Evolutionary conservation across 2,797 vertebrate genomes (phyloP).

Genomic region (Meda fulgida): DNA sequence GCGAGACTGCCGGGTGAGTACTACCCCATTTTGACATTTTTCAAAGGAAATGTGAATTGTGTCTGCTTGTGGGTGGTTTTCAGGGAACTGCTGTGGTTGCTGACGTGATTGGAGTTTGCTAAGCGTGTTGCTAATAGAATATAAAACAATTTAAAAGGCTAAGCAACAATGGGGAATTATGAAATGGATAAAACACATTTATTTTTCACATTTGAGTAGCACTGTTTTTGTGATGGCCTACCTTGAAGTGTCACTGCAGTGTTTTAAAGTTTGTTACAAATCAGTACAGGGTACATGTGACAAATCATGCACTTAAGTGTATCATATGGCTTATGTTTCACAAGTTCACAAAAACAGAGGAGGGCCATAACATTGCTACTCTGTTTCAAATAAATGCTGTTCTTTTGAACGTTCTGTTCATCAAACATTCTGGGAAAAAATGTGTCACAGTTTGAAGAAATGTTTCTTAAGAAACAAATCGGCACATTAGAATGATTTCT

Average conservation of each 20-base stretch:
- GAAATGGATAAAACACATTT: not conserved
- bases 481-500: not conserved
- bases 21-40: not conserved
- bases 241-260: not conserved
- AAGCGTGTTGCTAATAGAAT: not conserved
- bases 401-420: not conserved
- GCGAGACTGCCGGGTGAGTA: slow-evolving; percentile 93
- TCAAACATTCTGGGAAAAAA: not conserved
- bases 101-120: not conserved
- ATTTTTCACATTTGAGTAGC: not conserved
- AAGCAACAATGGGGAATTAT: not conserved
- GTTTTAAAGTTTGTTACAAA: not conserved
- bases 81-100: not conserved
- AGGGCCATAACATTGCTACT: not conserved
- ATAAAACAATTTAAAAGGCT: not conserved
- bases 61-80: not conserved
- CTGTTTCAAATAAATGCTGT: not conserved
- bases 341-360: not conserved
- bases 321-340: not conserved
- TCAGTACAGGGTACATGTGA: not conserved
- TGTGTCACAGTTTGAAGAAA: not conserved
- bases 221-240: not conserved
- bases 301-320: not conserved
- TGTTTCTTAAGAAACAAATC: not conserved
- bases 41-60: not conserved